phyloP scores from a whole-genome alignment of 2,888 invertebrate genomes.

The Gastracanthus pulcherrimus region DNA sequence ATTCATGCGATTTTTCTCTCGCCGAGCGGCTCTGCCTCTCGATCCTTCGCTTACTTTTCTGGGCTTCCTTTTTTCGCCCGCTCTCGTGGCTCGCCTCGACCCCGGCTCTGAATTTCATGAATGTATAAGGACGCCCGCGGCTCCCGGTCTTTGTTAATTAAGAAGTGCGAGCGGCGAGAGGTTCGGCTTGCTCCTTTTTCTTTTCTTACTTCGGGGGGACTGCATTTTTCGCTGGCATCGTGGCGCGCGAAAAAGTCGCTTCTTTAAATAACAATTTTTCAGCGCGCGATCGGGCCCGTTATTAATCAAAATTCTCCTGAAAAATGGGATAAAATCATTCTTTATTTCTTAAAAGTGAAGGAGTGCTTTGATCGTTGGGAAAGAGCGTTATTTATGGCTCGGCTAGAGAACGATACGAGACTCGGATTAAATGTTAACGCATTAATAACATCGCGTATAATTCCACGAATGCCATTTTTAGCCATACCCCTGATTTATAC shows the following conservation, averaged over 20 bases:
- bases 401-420: neutral
- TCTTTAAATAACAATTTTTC: constrained; percentile 50
- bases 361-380: neutral
- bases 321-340: constrained; percentile 2
- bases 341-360: neutral
- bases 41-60: neutral
- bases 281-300: neutral
- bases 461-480: neutral
- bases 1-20: constrained; percentile 49
- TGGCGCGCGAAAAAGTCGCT: constrained; percentile 12
- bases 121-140: constrained; percentile 47
- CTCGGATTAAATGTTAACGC: neutral
- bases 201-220: neutral
- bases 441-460: neutral
- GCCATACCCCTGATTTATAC: neutral
- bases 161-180: constrained; percentile 20
- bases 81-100: constrained; percentile 19
- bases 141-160: constrained; percentile 53
- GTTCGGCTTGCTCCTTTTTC: neutral
- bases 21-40: neutral
- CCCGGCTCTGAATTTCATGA: constrained; percentile 51
- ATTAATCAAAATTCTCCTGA: constrained; percentile 16
- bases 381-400: neutral
- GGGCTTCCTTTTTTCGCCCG: neutral
- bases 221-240: constrained; percentile 13